These are phyloP conservation scores for Betta splendens DNA, from an alignment of 2,797 vertebrate genomes.

Conservation along the genomic window DNA sequence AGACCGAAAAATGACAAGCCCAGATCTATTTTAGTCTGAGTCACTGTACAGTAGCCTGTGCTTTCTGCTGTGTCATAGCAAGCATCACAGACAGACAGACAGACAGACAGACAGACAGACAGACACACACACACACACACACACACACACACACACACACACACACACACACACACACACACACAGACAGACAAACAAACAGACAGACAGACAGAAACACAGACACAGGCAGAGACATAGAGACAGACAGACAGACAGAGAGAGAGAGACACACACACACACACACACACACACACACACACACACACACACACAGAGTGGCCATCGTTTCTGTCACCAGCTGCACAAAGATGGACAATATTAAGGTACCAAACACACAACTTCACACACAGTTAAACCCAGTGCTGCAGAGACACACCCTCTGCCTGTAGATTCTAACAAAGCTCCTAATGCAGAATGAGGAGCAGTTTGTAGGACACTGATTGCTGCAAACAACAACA, in stretches of 20 bases:
- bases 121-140: conserved; percentile 13
- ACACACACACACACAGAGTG: conserved; percentile 26
- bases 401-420: conserved; percentile 35
- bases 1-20: conserved; percentile 8
- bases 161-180: no score
- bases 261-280: conserved; percentile 5
- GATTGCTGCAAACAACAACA: no score
- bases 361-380: conserved; percentile 8
- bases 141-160: no score
- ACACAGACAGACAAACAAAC: conserved; percentile 4
- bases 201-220: conserved; percentile 31
- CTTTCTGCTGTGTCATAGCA: conserved; percentile 57
- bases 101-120: conserved; percentile 4
- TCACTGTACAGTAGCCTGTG: conserved; percentile 8
- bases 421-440: conserved; percentile 28
- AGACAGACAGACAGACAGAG: conserved; percentile 19
- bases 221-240: no score
- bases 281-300: conserved; percentile 37
- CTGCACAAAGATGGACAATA: conserved; percentile 22
- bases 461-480: conserved; percentile 38
- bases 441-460: conserved; percentile 62
- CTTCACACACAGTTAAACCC: conserved; percentile 12
- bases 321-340: no score
- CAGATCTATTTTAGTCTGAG: conserved; percentile 9
- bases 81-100: conserved; percentile 19